phyloP scores from a whole-genome alignment of 2,888 invertebrate genomes.

The Micoletzkya japonica region DNA sequence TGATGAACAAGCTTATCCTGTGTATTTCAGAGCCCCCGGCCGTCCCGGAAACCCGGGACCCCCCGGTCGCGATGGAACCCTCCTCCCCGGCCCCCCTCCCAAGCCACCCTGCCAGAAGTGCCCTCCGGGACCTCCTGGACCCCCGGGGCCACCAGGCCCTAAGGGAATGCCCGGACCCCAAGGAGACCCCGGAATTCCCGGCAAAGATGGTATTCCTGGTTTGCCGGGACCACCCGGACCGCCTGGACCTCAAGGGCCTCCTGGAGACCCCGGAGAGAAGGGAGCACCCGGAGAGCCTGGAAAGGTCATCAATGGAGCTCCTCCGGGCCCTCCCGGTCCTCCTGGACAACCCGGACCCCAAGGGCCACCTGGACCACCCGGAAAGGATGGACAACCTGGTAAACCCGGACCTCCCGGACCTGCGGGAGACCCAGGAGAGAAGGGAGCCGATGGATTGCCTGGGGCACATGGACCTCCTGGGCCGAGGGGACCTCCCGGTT shows the following conservation, averaged over 20 bases:
- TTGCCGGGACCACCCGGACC: slow-evolving; percentile 55
- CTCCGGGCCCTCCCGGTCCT: slow-evolving; percentile 45
- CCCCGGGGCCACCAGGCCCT: slow-evolving; percentile 41
- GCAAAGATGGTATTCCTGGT: slow-evolving; percentile 38
- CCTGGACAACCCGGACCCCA: slow-evolving; percentile 50
- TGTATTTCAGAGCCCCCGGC: slow-evolving; percentile 46
- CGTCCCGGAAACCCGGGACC: slow-evolving; percentile 60
- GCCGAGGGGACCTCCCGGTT: slow-evolving; percentile 47
- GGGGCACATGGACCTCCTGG: slow-evolving; percentile 52
- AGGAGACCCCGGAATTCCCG: slow-evolving; percentile 48
- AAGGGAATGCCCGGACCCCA: slow-evolving; percentile 54
- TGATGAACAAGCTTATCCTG: background rate
- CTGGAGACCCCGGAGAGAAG: slow-evolving; percentile 33
- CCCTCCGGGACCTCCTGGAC: slow-evolving; percentile 61
- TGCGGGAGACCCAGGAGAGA: slow-evolving; percentile 44
- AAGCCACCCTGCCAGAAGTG: slow-evolving; percentile 63
- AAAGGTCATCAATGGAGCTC: slow-evolving; percentile 52
- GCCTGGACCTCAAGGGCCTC: slow-evolving; percentile 39
- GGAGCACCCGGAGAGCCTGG: slow-evolving; percentile 50
- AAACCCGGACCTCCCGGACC: slow-evolving; percentile 57
- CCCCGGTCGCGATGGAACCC: slow-evolving; percentile 53
- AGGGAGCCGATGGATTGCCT: slow-evolving; percentile 39
- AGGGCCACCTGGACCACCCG: slow-evolving; percentile 46
- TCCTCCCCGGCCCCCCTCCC: slow-evolving; percentile 63
- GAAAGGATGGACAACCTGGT: slow-evolving; percentile 49